Base-by-base conservation (phyloP, 2,888 invertebrate species). In the Cantharis nigra region DNA sequence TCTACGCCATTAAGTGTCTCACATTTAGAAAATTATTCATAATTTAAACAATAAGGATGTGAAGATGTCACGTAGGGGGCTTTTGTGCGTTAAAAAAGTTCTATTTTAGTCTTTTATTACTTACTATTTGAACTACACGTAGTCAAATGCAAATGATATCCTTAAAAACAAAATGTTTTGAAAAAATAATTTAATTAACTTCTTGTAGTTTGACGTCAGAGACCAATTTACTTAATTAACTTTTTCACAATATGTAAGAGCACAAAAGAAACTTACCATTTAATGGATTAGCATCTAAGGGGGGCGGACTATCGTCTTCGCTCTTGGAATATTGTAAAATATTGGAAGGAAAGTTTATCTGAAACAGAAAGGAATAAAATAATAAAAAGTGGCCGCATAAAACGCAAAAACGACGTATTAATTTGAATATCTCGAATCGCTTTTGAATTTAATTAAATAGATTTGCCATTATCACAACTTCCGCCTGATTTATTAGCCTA, bases 271-370 rank as follows among this genome's bases (percentile, higher is more conserved):
- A 87, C 88, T 89, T 83, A 89, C 89, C 89, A 78, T 85, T 89
- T 63, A 89, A 82, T 33, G 89, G 89, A 80, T 85, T 88, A 72
- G 82, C 82, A 23, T 87, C 87, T 81, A 86, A 80, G 14, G 85
- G 89, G 69, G 87, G 89, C 70, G 86, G 87, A 79, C 87, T 89
- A 79, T 84, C 84, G 78, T 87, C 85, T 77, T 88, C 88, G 83
- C 86, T 87, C 85, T 88, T 88, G 77, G 89, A 84, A 83, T 88
- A 89, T 70, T 89, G 87, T 80, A 89, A 85, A 83, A 89, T 85
- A 83, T 87, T 89, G 76, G 88, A 86, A 33, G 90, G 89, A 82
- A 90, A 89, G 82, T 89, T 88, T 80, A 89, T 88, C 90, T 90
- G 88, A 4, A 88, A 88, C 72, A 82, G 78, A 82, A 69, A 49